These are phyloP conservation scores for Notolabrus celidotus DNA, from an alignment of 2,797 vertebrate species.

Conservation along the genomic window DNA sequence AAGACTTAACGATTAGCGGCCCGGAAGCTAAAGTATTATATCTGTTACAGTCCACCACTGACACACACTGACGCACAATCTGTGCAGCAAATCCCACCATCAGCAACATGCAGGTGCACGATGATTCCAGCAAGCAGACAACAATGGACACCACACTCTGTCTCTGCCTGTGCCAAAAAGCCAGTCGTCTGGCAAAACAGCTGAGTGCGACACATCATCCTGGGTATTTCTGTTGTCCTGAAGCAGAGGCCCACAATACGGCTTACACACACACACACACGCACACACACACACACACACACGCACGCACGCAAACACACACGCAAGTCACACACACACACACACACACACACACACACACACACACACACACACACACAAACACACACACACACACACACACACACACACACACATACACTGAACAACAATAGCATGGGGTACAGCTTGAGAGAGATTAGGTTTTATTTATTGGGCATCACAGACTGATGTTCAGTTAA, in stretches of 20 bases:
- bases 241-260: slow-evolving; percentile 54
- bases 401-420: too few relatives aligned
- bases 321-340: slow-evolving; percentile 33
- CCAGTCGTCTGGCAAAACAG: slow-evolving; percentile 81
- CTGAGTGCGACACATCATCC: slow-evolving; percentile 77
- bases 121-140: slow-evolving; percentile 79
- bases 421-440: not conserved
- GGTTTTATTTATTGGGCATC: not conserved
- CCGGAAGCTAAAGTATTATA: not conserved
- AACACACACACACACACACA: too few relatives aligned
- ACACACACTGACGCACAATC: slow-evolving; percentile 18
- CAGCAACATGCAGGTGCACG: slow-evolving; percentile 79
- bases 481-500: not conserved
- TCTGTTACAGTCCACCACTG: slow-evolving; percentile 28
- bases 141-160: slow-evolving; percentile 63
- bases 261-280: slow-evolving; percentile 33
- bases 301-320: slow-evolving; percentile 13
- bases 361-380: too few relatives aligned
- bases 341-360: slow-evolving; percentile 3
- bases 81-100: slow-evolving; percentile 68
- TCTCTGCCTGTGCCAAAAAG: slow-evolving; percentile 62
- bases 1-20: slow-evolving; percentile 1
- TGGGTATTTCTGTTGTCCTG: slow-evolving; percentile 64
- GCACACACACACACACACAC: not conserved
- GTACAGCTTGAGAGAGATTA: not conserved